Evolutionary conservation across 2,113 vertebrate species (phyloP).

Genomic region (Brachyhypopomus gauderio): DNA sequence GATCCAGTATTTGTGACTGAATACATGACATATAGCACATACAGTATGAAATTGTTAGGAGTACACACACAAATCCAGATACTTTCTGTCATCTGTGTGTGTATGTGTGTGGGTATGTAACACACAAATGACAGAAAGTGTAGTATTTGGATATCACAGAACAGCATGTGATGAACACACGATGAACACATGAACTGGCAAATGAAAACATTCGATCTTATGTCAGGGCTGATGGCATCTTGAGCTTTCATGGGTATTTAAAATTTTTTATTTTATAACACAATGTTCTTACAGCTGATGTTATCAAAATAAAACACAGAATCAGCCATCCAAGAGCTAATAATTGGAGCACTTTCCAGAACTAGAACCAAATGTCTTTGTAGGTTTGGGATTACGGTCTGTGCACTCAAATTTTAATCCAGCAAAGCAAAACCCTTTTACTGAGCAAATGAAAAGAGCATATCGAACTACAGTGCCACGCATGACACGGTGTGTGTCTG

Average conservation of each 20-base stretch:
- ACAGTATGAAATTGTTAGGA: too few relatives aligned
- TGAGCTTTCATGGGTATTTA: neutral
- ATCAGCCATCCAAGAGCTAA: too few relatives aligned
- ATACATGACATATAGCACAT: too few relatives aligned
- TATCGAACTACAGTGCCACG: neutral
- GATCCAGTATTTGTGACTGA: too few relatives aligned
- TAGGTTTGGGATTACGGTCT: too few relatives aligned
- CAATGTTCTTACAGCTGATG: too few relatives aligned
- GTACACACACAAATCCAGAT: too few relatives aligned
- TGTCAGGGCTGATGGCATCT: neutral
- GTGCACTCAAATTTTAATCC: too few relatives aligned
- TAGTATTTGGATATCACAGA: neutral
- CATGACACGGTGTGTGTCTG: neutral
- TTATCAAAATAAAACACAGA: too few relatives aligned
- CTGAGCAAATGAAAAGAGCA: neutral
- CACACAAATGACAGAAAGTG: neutral
- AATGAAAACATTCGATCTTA: neutral
- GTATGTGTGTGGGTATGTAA: neutral
- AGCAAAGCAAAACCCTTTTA: neutral
- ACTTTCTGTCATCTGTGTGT: neutral
- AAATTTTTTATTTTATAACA: neutral
- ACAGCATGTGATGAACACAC: neutral
- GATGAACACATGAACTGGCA: neutral
- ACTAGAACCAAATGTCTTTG: too few relatives aligned
- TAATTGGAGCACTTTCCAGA: too few relatives aligned